phyloP scores from a whole-genome alignment of 2,888 invertebrate genomes.

The Erebia epiphron region DNA sequence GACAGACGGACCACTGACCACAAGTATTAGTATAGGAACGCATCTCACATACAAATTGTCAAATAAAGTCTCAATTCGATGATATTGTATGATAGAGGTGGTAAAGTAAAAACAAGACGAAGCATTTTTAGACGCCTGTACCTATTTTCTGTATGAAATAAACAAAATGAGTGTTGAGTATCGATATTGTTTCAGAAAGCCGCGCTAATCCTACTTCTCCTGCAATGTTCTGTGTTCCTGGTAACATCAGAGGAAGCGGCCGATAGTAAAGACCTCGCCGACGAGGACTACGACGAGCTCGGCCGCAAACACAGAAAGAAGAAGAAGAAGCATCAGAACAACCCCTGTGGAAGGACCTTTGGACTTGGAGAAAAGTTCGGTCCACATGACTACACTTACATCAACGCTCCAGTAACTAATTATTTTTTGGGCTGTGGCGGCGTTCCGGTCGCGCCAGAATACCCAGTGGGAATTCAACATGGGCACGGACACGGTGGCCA shows the following conservation, averaged over 20 bases:
- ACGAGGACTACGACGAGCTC: constrained; percentile 56
- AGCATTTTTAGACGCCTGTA: no score
- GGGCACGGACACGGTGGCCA: constrained; percentile 45
- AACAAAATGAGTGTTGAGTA: no score
- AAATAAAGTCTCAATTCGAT: no score
- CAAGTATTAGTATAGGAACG: no score
- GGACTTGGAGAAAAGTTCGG: constrained; percentile 60
- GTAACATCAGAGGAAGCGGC: constrained; percentile 52
- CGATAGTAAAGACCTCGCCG: constrained; percentile 55
- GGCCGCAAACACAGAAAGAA: constrained; percentile 62
- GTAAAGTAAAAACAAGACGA: no score
- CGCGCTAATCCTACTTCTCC: constrained; percentile 48
- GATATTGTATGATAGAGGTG: no score
- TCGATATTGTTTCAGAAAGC: constrained; percentile 50
- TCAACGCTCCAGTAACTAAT: constrained; percentile 72
- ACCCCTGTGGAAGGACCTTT: constrained; percentile 52
- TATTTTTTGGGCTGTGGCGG: constrained; percentile 70
- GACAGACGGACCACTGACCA: no score
- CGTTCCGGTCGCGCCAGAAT: constrained; percentile 29
- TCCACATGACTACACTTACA: constrained; percentile 63
- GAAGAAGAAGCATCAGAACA: constrained; percentile 65
- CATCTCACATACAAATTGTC: no score
- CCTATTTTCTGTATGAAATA: no score
- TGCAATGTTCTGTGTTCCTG: constrained; percentile 49
- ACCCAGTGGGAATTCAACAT: constrained; percentile 30